These are phyloP conservation scores for Meleagris gallopavo DNA, from an alignment of 2,113 vertebrate genomes.

Conservation along the genomic window DNA sequence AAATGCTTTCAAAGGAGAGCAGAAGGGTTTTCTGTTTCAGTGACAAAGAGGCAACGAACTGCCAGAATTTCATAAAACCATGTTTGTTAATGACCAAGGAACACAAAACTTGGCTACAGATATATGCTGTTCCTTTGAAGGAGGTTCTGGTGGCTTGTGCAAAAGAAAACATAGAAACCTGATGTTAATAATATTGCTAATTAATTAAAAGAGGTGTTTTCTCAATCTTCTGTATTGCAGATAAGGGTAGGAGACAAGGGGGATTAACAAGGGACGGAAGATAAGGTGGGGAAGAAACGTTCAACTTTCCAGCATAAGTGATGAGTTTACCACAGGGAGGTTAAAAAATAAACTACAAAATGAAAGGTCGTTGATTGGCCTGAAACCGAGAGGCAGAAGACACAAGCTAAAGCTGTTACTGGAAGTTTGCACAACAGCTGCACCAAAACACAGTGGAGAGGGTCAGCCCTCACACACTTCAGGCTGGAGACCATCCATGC, in stretches of 20 bases:
- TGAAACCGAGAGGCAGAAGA: background rate
- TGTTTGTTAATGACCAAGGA: slow-evolving; percentile 41
- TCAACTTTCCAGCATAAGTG: background rate
- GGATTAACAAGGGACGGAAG: background rate
- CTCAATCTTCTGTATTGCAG: background rate
- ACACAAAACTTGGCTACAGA: slow-evolving; percentile 1
- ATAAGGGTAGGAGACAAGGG: background rate
- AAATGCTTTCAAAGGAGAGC: slow-evolving; percentile 22
- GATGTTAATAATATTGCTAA: slow-evolving; percentile 23
- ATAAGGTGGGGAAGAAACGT: background rate
- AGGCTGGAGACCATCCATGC: background rate
- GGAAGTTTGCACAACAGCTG: background rate
- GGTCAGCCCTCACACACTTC: background rate
- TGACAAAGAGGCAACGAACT: slow-evolving; percentile 1
- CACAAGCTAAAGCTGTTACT: background rate
- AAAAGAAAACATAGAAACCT: background rate
- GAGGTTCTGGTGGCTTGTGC: slow-evolving; percentile 18
- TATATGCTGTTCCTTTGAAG: slow-evolving; percentile 13
- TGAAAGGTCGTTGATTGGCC: background rate
- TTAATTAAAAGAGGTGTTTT: slow-evolving; percentile 31
- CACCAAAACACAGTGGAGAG: background rate
- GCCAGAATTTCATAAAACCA: background rate
- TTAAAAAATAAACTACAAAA: background rate
- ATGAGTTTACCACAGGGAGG: background rate
- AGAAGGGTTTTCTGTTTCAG: background rate